Evolutionary conservation across 2,888 invertebrate genomes (phyloP).

Genomic region (Parnassius orleans): DNA sequence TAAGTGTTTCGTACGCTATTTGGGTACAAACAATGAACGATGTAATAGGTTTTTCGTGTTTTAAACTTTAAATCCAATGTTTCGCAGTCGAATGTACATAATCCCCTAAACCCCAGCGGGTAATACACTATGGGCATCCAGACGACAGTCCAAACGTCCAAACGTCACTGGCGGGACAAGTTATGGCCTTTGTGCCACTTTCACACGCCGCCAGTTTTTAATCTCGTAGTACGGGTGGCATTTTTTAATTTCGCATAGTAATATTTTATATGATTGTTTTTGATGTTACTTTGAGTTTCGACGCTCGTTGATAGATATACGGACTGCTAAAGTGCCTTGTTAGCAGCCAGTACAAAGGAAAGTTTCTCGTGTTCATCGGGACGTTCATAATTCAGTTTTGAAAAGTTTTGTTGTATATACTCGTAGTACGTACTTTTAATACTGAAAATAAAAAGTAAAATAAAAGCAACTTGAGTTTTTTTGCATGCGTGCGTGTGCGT

Average conservation of each 20-base stretch:
- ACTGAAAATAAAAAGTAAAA: too few species aligned
- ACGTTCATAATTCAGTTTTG: slow-evolving; percentile 3
- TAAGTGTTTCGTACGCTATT: slow-evolving; percentile 54
- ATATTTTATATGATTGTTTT: slow-evolving; percentile 3
- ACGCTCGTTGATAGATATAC: slow-evolving; percentile 13
- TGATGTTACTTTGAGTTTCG: slow-evolving; percentile 10
- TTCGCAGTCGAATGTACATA: slow-evolving; percentile 46
- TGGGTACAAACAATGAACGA: slow-evolving; percentile 59
- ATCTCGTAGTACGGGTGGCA: slow-evolving; percentile 64
- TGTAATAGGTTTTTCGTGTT: slow-evolving; percentile 74
- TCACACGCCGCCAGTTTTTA: slow-evolving; percentile 67
- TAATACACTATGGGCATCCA: slow-evolving; percentile 44
- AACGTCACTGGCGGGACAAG: slow-evolving; percentile 66
- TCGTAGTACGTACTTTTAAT: too few species aligned
- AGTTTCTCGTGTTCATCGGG: slow-evolving; percentile 1
- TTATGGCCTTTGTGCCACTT: slow-evolving; percentile 75
- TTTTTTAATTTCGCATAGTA: slow-evolving; percentile 62
- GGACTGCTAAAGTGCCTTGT: not conserved
- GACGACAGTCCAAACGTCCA: slow-evolving; percentile 51
- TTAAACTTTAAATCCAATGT: slow-evolving; percentile 58
- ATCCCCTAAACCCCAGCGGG: slow-evolving; percentile 30
- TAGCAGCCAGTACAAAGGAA: slow-evolving; percentile 2
- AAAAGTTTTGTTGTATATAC: too few species aligned
- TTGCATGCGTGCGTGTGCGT: too few species aligned
- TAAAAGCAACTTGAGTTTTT: too few species aligned